These are phyloP conservation scores for Papilio polytes DNA, from an alignment of 1,140 invertebrate genomes.

Conservation along the genomic window DNA sequence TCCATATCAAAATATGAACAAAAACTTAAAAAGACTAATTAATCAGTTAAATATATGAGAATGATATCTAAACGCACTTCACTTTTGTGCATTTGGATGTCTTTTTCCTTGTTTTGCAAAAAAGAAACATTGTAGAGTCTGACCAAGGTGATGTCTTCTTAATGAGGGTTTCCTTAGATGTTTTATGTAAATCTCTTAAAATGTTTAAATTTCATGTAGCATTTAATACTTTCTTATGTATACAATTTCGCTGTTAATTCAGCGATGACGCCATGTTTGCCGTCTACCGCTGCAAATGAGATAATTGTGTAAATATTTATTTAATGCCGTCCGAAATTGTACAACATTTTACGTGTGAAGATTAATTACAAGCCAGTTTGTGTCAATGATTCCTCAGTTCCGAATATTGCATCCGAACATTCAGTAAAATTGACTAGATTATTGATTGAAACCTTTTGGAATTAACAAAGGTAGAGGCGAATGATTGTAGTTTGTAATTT, in stretches of 20 bases:
- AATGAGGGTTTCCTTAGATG: neutral
- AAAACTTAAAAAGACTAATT: neutral
- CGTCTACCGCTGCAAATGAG: neutral
- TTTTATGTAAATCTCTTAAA: neutral
- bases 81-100: neutral
- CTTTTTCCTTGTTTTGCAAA: neutral
- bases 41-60: neutral
- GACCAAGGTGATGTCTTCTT: neutral
- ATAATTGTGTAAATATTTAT: slow-evolving; percentile 1
- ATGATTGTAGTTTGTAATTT: neutral
- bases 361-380: neutral
- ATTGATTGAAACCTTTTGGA: neutral
- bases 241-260: neutral
- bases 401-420: no score
- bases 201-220: neutral
- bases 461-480: neutral
- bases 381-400: neutral
- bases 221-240: neutral
- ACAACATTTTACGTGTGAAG: neutral
- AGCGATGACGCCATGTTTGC: neutral
- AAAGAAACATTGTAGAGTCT: neutral
- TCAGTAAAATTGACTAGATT: neutral
- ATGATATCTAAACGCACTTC: no score
- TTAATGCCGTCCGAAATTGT: neutral
- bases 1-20: neutral